phyloP scores from a whole-genome alignment of 1,140 invertebrate species.

The Cotesia chilonis region DNA sequence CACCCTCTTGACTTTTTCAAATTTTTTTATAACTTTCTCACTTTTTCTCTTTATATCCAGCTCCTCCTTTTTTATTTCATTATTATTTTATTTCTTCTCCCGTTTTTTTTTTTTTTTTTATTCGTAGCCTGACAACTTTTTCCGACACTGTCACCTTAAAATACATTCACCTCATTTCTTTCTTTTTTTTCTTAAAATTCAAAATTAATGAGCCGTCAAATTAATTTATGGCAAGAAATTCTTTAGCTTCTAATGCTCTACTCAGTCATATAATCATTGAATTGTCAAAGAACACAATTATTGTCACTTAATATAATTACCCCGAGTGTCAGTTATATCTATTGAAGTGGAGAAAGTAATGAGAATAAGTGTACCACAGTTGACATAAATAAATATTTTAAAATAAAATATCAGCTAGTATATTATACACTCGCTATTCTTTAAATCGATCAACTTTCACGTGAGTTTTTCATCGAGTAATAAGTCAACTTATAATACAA shows the following conservation, averaged over 20 bases:
- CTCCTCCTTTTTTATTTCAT: neutral
- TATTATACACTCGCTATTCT: neutral
- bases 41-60: constrained; percentile 3
- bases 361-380: neutral
- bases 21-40: constrained; percentile 7
- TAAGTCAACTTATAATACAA: no score
- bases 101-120: constrained; percentile 9
- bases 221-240: neutral
- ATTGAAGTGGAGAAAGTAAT: constrained; percentile 6
- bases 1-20: constrained; percentile 18
- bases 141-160: neutral
- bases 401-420: neutral
- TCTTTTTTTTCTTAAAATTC: neutral
- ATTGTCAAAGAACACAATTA: neutral
- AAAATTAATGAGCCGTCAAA: no score
- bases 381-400: neutral
- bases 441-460: constrained; percentile 10
- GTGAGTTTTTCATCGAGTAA: neutral
- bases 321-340: neutral
- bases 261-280: neutral
- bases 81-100: neutral
- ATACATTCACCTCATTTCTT: neutral
- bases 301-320: neutral
- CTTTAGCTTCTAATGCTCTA: neutral
- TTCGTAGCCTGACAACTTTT: constrained; percentile 11